These are phyloP conservation scores for Malurus elegans DNA, from an alignment of 2,113 vertebrate genomes.

Conservation along the genomic window DNA sequence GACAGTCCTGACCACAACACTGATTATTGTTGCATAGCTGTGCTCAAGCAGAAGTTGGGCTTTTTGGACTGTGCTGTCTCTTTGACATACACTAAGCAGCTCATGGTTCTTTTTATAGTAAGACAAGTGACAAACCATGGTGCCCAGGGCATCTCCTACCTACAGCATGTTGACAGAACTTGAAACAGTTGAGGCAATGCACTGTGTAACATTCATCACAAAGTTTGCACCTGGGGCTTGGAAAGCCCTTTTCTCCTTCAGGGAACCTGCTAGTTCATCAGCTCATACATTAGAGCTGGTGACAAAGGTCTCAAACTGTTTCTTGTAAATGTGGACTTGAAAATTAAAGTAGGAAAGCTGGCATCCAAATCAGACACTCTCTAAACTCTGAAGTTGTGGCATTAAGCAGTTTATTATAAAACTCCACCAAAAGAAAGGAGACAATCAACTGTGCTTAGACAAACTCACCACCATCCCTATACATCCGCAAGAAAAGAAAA, in stretches of 20 bases:
- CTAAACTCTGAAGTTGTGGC: background rate
- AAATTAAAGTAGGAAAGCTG: background rate
- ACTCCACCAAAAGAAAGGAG: background rate
- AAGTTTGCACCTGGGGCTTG: background rate
- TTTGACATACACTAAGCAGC: background rate
- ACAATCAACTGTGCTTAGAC: background rate
- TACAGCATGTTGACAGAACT: background rate
- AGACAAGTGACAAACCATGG: background rate
- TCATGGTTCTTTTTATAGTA: background rate
- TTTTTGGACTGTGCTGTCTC: background rate
- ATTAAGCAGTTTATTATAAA: background rate
- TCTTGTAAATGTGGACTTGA: background rate
- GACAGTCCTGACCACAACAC: background rate
- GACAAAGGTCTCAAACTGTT: background rate
- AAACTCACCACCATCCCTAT: background rate
- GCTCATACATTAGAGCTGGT: background rate
- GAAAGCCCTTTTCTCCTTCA: background rate
- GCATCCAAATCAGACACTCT: background rate
- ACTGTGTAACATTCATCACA: background rate
- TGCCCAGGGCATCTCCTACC: background rate
- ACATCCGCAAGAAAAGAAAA: background rate
- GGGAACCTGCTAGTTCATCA: background rate
- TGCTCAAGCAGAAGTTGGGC: background rate
- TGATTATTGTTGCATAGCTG: background rate
- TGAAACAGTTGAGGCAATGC: background rate